Percentiles rank a stretch among this genome's conserved stretches.
These are phyloP conservation scores for Mesaphorura yosii DNA, from an alignment of 1,140 invertebrate genomes.

Conservation along the genomic window DNA sequence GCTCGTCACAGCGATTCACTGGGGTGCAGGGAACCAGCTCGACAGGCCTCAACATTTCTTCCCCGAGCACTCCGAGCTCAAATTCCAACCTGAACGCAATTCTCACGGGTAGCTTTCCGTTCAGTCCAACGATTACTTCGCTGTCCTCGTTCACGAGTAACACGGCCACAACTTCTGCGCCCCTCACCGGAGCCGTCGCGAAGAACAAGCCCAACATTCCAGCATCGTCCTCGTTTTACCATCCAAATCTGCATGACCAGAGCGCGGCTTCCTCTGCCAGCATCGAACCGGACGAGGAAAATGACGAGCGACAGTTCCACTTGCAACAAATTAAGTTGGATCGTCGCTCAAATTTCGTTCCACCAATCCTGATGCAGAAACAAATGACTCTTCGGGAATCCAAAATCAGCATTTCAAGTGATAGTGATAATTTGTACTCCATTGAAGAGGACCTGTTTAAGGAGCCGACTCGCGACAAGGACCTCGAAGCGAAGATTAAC, in stretches of 20 bases:
- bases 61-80: not conserved
- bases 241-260: too few relatives aligned
- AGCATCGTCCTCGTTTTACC: too few relatives aligned
- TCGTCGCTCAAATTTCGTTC: too few relatives aligned
- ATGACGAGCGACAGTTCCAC: too few relatives aligned
- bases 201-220: too few relatives aligned
- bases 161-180: too few relatives aligned
- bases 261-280: too few relatives aligned
- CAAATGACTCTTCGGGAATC: not conserved
- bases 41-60: not conserved
- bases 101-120: not conserved
- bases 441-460: not conserved
- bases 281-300: too few relatives aligned
- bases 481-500: not conserved
- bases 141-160: slow-evolving; percentile 10
- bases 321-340: too few relatives aligned
- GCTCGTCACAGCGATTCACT: not conserved
- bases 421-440: not conserved
- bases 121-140: slow-evolving; percentile 25
- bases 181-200: too few relatives aligned
- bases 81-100: not conserved
- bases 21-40: not conserved
- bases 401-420: slow-evolving; percentile 4
- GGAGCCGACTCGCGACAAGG: not conserved
- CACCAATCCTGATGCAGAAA: too few relatives aligned